Base-by-base conservation (phyloP, 2,797 vertebrate genomes). In the Poeciliopsis infans region DNA sequence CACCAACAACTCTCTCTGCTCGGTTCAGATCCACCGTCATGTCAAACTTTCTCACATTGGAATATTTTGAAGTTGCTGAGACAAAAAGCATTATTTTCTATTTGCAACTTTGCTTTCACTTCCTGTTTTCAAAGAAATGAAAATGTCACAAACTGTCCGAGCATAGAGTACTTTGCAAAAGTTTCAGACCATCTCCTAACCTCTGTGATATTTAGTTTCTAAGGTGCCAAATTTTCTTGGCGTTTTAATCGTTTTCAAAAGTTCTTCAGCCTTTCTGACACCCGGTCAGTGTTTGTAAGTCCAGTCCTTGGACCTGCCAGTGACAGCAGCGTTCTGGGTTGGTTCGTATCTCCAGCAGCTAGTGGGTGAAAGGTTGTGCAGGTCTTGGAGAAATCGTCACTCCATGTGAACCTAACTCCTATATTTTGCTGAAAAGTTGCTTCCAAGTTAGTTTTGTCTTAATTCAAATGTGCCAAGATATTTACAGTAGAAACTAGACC, bases 91-190 rank as follows among this genome's bases (percentile, higher is more conserved):
- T 7, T 11, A 1, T 15, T 72, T 15, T 36, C 73, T 23, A 20
- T 73, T 43, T 28, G 55, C 31, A 73, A 25, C 74, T 64, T 41
- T n/a, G 33, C 64, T 91, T 84, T 89, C 85, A 33, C 39, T 92
- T 94, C 89, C 84, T 82, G 77, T 87, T 89, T 88, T 59, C 41
- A 28, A 61, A 45, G 79, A 87, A 87, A 87, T 76, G 79, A 86
- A 87, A 87, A 81, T 36, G 11, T 55, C 72, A 11, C 33, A 74
- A 25, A 59, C 7, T 39, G 45, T 75, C 8, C 16, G 2, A 74
- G 31, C 74, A 33, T 7, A 18, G 4, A 23, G 15, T 41, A 16
- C 15, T 15, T 2, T 25, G 69, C 47, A n/a, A n/a, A 45, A 7
- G 41, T 18, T 45, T 46, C 10, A 28, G 28, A 45, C 68, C 25